Base-by-base conservation (phyloP, 2,797 vertebrate genomes). In the Lycodopsis pacificus region DNA sequence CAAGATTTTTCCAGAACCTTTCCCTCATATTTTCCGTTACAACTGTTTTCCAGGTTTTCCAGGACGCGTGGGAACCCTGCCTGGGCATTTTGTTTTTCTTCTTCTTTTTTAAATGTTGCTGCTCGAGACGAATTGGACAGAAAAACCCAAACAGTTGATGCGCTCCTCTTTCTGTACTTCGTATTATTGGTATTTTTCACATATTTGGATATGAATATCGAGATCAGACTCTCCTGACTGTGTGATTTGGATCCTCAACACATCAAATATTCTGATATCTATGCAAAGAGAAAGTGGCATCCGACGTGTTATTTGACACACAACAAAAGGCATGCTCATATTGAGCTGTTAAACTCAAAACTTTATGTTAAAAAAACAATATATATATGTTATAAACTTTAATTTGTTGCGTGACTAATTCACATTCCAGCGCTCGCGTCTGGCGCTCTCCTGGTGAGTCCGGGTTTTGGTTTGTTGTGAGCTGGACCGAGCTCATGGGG, bases 281-380 rank as follows among this genome's bases (percentile, higher is more conserved):
- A 27, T 66, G 46, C 59, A 69, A 72, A 67, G 53, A 51, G 0
- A 40, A 64, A 22, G 40, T 67, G 30, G 42, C 34, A 20, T 63
- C 54, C 58, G 27, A 70, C 49, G 4, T 57, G 13, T 25, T 64
- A 30, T 74, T 70, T 42, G 65, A 63, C 25, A 46, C 32, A 30
- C 19, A 32, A 27, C 42, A 32, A 49, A 15, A 36, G 27, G 14
- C 22, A 27, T 25, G 38, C 77, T 81, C 75, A 81, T 58, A 54
- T 63, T 10, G 86, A 88, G 81, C 78, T 71, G 30, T 48, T 49
- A 10, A 68, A 64, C 9, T 27, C 32, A 32, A 71, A 59, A 44
- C 34, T 4, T 15, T 3, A 42, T 5, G 3, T 42, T 63, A 5
- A 15, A 19, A 44, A 5, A 5, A 42, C 12, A 54, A 42, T 40